Evolutionary conservation across 2,888 invertebrate species (phyloP).

Genomic region (Lobophora halterata): DNA sequence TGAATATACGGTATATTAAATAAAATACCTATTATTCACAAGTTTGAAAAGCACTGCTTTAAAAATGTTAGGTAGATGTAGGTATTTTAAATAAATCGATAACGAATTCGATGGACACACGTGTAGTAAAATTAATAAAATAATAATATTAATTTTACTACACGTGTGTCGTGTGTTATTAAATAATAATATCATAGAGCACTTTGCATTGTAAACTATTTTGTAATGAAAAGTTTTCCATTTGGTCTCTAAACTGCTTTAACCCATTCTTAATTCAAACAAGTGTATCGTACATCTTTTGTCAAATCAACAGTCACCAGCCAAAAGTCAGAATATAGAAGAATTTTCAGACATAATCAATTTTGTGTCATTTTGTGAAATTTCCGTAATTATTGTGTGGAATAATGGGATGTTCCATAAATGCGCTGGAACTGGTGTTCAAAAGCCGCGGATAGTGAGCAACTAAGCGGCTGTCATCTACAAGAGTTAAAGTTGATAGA

Average conservation of each 20-base stretch:
- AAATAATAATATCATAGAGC: too few species aligned
- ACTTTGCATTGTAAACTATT: too few species aligned
- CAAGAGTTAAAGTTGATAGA: not conserved
- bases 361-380: constrained; percentile 16
- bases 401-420: constrained; percentile 10
- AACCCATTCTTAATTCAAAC: constrained; percentile 41
- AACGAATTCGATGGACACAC: too few species aligned
- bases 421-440: constrained; percentile 5
- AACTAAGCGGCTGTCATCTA: constrained; percentile 1
- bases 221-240: not conserved
- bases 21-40: too few species aligned
- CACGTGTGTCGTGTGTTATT: too few species aligned
- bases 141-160: too few species aligned
- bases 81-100: too few species aligned
- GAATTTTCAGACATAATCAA: constrained; percentile 14
- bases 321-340: constrained; percentile 27
- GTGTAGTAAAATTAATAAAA: too few species aligned
- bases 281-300: constrained; percentile 38
- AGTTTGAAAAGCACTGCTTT: too few species aligned
- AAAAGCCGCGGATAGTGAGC: constrained; percentile 3
- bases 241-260: not conserved
- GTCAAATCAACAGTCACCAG: constrained; percentile 28
- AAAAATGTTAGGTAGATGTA: too few species aligned
- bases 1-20: too few species aligned
- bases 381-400: constrained; percentile 11